Percentiles rank a stretch among this genome's conserved stretches.
Evolutionary conservation across 2,888 invertebrate species (phyloP).

Genomic region (Platynereis dumerilii): DNA sequence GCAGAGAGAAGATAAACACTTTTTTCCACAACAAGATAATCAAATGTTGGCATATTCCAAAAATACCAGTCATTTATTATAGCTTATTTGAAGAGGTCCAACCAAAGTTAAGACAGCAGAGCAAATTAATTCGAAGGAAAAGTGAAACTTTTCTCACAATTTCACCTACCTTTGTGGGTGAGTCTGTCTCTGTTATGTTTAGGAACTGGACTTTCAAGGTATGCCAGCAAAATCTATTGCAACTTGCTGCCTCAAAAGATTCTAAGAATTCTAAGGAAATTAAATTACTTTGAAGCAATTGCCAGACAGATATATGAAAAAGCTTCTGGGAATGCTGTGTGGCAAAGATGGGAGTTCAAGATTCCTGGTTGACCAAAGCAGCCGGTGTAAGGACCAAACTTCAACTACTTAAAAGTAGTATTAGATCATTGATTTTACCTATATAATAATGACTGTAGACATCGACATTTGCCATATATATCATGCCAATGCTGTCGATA

Average conservation of each 20-base stretch:
- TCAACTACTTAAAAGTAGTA: too few species aligned
- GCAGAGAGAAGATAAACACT: too few species aligned
- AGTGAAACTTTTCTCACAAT: conserved; percentile 35
- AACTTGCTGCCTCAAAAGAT: conserved; percentile 40
- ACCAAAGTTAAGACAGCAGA: conserved; percentile 7
- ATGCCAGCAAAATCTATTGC: conserved; percentile 36
- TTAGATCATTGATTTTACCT: too few species aligned
- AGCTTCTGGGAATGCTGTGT: not conserved
- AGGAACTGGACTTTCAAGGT: conserved; percentile 44
- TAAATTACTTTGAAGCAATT: conserved; percentile 13
- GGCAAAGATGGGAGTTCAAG: too few species aligned
- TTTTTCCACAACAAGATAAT: too few species aligned
- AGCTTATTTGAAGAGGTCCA: not conserved
- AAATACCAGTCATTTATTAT: conserved; percentile 12
- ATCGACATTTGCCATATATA: too few species aligned
- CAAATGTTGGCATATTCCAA: too few species aligned
- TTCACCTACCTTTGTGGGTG: conserved; percentile 42
- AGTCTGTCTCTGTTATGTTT: conserved; percentile 37
- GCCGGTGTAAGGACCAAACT: too few species aligned
- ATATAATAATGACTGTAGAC: too few species aligned
- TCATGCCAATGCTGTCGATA: too few species aligned
- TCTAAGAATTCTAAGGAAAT: conserved; percentile 22
- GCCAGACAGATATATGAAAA: not conserved
- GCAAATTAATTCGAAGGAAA: conserved; percentile 36
- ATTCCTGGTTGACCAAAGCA: too few species aligned